Percentiles rank a stretch among this genome's conserved stretches.
Evolutionary conservation across 2,113 vertebrate species (phyloP).

Genomic region (Marmota flaviventris): DNA sequence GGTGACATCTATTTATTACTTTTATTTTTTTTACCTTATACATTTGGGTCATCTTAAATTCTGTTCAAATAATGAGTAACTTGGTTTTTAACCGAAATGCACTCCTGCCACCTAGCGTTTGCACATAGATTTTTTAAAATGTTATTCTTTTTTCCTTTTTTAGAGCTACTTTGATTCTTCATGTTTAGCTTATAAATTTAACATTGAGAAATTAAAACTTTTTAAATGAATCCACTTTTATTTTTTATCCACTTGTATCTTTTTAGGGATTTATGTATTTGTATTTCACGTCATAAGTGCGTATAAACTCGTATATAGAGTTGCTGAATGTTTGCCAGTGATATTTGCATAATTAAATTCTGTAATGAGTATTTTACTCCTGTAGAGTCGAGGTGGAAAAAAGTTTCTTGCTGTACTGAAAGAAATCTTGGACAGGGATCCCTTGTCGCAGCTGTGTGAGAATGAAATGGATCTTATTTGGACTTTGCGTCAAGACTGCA

Average conservation of each 20-base stretch:
- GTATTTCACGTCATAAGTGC: background rate
- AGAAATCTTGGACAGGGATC: slow-evolving; percentile 99
- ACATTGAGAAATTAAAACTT: background rate
- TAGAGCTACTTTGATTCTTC: background rate
- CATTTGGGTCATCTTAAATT: background rate
- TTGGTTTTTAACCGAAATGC: slow-evolving; percentile 59
- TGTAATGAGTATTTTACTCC: slow-evolving; percentile 52
- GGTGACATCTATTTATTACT: background rate
- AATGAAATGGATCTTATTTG: slow-evolving; percentile 99
- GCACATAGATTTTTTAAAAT: background rate
- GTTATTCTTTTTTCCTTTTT: background rate
- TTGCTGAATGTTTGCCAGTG: background rate
- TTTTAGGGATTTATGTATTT: background rate
- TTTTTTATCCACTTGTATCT: background rate
- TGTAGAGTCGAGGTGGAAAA: slow-evolving; percentile 96
- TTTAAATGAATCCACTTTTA: background rate
- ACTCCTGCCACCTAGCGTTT: slow-evolving; percentile 88
- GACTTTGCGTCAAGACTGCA: slow-evolving; percentile 96
- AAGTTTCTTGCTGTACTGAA: slow-evolving; percentile 97
- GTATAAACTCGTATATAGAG: slow-evolving; percentile 31
- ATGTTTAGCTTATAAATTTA: slow-evolving; percentile 21
- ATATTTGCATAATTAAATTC: slow-evolving; percentile 11
- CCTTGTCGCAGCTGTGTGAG: slow-evolving; percentile 98
- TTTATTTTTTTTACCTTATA: slow-evolving; percentile 16
- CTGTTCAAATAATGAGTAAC: background rate